Evolutionary conservation across 2,888 invertebrate genomes (phyloP), one percentile per base, ranked within the genome.

Genomic region (Busseola fusca): DNA sequence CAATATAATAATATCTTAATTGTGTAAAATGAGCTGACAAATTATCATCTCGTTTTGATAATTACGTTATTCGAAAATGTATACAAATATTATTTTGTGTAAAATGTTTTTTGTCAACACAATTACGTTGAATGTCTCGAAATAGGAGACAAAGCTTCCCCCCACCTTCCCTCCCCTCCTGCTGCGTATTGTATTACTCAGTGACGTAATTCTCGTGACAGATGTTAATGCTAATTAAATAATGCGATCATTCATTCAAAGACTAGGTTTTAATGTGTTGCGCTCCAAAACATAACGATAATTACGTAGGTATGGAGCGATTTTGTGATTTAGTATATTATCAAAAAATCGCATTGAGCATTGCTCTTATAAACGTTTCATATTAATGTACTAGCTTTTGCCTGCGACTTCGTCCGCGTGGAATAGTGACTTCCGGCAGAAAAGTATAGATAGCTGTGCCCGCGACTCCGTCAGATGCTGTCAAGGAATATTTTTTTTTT

Each of bases 41-140:
- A 80, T 76, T 64, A 80, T 68, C 48, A 69, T 72, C 63, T 69
- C 64, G 56, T 54, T 48, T 57, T 18, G 40, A 64, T 69, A 67
- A 76, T 60, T 58, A 73, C n/a, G 30, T 64, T 48, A 21, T 56
- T 58, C 18, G n/a, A 48, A 73, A 62, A 52, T 63, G n/a, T 50
- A 34, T 34, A 58, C n/a, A n/a, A 52, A 34, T 50, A 65, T 42
- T 48, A 42, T 63, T 30, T 54, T 42, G 27, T 34, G 50, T 58
- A 1, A 34, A 78, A 12, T 21, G 37, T 64, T 62, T 40, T 63
- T 40, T 25, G 12, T 64, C 40, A 68, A 59, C 54, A 48, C 21
- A 52, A 69, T 65, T 42, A 7, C 37, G 9, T 48, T 27, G 5
- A 64, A 25, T 52, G 45, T 48, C 16, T 52, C 9, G 3, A 57